Conservation (phyloP, 2,797 vertebrate species). For the Spinus pinus region DNA sequence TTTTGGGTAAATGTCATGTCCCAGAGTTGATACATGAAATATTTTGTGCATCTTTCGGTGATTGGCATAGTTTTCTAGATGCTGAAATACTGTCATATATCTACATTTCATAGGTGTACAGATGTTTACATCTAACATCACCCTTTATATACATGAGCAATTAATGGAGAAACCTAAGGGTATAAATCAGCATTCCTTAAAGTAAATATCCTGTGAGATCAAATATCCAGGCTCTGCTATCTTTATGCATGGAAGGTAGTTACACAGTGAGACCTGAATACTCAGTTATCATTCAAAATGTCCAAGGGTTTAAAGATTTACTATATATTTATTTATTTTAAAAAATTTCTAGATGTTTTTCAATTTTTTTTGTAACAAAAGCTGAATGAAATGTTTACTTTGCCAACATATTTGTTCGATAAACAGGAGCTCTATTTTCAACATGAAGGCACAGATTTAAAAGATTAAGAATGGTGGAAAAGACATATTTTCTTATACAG, state of each 20-base stretch:
- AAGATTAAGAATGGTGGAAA: neutral
- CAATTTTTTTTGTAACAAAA: neutral
- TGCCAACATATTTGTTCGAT: neutral
- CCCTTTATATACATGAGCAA: neutral
- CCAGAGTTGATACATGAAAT: slow-evolving; percentile 86
- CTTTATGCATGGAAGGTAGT: neutral
- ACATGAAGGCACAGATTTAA: neutral
- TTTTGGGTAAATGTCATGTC: slow-evolving; percentile 89
- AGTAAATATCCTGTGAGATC: neutral
- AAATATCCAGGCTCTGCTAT: neutral
- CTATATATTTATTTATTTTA: neutral
- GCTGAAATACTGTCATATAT: slow-evolving; percentile 77
- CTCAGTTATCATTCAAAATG: neutral
- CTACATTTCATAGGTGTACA: neutral
- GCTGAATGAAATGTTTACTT: neutral
- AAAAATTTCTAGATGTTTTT: neutral
- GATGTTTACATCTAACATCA: neutral
- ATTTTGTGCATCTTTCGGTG: slow-evolving; percentile 91
- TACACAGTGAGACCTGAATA: neutral
- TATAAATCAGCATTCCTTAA: neutral
- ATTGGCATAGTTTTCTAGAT: slow-evolving; percentile 88
- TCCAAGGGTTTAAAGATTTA: neutral
- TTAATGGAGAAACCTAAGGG: neutral
- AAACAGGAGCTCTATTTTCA: neutral
- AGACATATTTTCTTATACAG: neutral